These are phyloP conservation scores for Ambastaia sidthimunki DNA, from an alignment of 2,797 vertebrate species.

Conservation along the genomic window DNA sequence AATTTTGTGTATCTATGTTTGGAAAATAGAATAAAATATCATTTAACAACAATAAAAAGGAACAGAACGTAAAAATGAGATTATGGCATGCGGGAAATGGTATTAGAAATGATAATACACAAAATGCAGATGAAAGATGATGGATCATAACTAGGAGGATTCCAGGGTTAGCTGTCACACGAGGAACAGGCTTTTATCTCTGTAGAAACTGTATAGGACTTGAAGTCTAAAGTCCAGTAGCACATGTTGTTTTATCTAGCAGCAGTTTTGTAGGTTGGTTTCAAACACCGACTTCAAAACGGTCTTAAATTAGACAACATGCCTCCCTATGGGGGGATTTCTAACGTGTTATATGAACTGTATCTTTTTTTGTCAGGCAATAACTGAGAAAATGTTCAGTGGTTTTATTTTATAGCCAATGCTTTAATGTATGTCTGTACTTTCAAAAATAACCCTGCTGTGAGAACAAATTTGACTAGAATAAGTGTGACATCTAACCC, in stretches of 20 bases:
- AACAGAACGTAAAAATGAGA: conserved; percentile 51
- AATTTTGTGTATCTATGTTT: conserved; percentile 38
- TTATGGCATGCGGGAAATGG: conserved; percentile 49
- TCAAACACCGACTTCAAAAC: not conserved
- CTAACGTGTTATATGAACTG: too few species aligned
- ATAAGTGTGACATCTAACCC: not conserved
- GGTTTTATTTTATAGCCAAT: not conserved
- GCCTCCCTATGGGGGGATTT: not conserved
- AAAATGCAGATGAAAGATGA: conserved; percentile 27
- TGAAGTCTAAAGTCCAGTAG: not conserved
- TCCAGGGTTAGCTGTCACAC: not conserved
- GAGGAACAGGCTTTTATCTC: not conserved
- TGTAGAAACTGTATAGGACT: not conserved
- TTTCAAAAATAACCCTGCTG: not conserved
- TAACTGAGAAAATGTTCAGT: too few species aligned
- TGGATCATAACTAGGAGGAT: conserved; percentile 18
- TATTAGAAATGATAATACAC: conserved; percentile 41
- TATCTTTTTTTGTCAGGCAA: too few species aligned
- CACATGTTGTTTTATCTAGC: not conserved
- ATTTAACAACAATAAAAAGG: conserved; percentile 38
- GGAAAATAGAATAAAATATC: conserved; percentile 47
- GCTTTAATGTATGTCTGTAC: not conserved
- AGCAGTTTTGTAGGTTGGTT: not conserved
- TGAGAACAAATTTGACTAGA: not conserved
- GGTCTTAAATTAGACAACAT: not conserved